phyloP scores from a whole-genome alignment of 2,888 invertebrate species.

The Orthosia incerta region DNA sequence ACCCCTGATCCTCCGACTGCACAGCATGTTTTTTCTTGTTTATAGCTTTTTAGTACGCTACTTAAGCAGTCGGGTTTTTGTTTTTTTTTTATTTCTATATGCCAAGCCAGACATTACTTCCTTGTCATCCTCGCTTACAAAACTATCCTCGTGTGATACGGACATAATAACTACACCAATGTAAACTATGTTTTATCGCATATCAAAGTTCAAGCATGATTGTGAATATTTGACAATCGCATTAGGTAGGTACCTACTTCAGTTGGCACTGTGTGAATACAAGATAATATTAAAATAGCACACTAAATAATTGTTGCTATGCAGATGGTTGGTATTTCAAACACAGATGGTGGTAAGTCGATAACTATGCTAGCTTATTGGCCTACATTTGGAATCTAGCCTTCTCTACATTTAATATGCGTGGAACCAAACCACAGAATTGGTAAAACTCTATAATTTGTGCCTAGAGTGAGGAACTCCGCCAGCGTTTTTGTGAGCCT shows the following conservation, averaged over 20 bases:
- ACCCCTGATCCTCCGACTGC: too few relatives aligned
- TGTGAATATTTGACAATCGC: slow-evolving; percentile 41
- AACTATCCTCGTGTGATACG: neutral
- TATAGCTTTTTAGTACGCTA: too few relatives aligned
- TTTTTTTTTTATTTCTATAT: too few relatives aligned
- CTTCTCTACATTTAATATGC: too few relatives aligned
- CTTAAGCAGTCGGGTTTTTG: too few relatives aligned
- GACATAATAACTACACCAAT: neutral
- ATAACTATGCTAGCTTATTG: neutral
- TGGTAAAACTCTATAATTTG: too few relatives aligned
- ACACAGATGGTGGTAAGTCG: slow-evolving; percentile 8
- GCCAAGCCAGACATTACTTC: too few relatives aligned
- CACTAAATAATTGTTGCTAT: slow-evolving; percentile 11
- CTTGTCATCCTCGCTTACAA: neutral
- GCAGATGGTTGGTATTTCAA: neutral
- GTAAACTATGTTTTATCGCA: neutral
- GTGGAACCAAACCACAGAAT: too few relatives aligned
- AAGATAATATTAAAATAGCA: neutral
- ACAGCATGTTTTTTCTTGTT: too few relatives aligned
- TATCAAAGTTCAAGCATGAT: slow-evolving; percentile 38
- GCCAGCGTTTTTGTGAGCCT: too few relatives aligned
- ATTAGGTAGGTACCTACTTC: slow-evolving; percentile 1
- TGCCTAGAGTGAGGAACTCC: too few relatives aligned
- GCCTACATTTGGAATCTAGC: neutral
- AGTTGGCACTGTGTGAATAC: slow-evolving; percentile 5